Evolutionary conservation across 2,888 invertebrate species (phyloP), one percentile per base, ranked within the genome.

Genomic region (Chalcis sispes): DNA sequence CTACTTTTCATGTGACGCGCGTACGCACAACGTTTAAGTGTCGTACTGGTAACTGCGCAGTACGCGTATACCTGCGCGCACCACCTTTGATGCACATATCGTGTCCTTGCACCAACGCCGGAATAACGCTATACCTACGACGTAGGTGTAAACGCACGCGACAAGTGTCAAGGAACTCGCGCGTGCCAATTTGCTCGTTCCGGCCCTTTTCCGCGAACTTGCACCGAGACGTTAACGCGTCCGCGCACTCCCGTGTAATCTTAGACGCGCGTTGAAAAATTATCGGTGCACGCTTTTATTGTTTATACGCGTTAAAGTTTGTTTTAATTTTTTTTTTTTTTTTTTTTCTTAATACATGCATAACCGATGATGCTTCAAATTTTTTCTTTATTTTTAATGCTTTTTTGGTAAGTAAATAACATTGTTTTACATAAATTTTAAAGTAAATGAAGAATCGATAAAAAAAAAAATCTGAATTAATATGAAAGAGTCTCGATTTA

Each of bases 91-190:
- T 20, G 15, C 42, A 5, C 7, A 58, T 40, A 69, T 46, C n/a
- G n/a, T 71, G 29, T 71, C 71, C 54, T 61, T 71, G 54, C 36
- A n/a, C 4, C 20, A 15, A 15, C 15, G 15, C n/a, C 15, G 42
- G 2, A 42, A 42, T 42, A 42, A n/a, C 15, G 15, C 7, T 13
- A 42, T 42, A 15, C 42, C 4, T 10, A 36, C 10, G 10, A 36
- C 36, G 23, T 25, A 48, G n/a, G 1, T 23, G 27, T 20, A 52
- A 0, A 18, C 56, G 7, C 48, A 42, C 25, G 18, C 18, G 50
- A 1, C 8, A 20, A 48, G 64, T 56, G 64, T 65, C 56, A 48
- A 73, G 72, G 66, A 66, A 66, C 59, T 66, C 66, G 13, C 15
- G 42, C 40, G 36, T 36, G 10, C 62, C 18, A 62, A 23, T 71